Evolutionary conservation across 2,113 vertebrate species (phyloP).

Genomic region (Aspiorhynchus laticeps): DNA sequence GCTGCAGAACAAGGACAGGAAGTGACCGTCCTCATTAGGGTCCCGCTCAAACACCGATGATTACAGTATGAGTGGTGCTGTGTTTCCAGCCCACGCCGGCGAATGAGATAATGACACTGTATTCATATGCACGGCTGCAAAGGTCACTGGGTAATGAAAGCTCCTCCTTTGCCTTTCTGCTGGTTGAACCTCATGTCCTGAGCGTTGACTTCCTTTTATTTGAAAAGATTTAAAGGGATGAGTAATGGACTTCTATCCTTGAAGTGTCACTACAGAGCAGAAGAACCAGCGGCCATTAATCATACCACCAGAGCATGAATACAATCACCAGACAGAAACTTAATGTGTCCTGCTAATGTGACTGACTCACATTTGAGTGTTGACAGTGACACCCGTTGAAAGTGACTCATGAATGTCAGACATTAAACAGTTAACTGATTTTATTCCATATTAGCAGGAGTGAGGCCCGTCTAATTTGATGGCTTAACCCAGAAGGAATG

Average conservation of each 20-base stretch:
- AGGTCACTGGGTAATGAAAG: slow-evolving; percentile 48
- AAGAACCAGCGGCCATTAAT: slow-evolving; percentile 42
- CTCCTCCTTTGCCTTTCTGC: slow-evolving; percentile 42
- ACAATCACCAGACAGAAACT: slow-evolving; percentile 23
- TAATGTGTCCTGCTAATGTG: slow-evolving; percentile 22
- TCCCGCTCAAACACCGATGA: neutral
- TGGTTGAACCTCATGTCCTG: slow-evolving; percentile 32
- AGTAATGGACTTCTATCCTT: slow-evolving; percentile 42
- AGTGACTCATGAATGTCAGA: slow-evolving; percentile 23
- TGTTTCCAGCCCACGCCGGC: neutral
- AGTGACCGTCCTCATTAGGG: slow-evolving; percentile 28
- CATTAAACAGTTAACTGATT: slow-evolving; percentile 25
- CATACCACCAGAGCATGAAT: slow-evolving; percentile 18
- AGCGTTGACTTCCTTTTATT: slow-evolving; percentile 26
- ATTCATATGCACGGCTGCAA: slow-evolving; percentile 39
- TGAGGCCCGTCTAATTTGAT: slow-evolving; percentile 1
- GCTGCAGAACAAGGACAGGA: neutral
- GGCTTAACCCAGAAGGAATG: neutral
- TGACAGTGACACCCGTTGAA: slow-evolving; percentile 27
- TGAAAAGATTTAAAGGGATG: slow-evolving; percentile 47
- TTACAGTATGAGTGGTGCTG: slow-evolving; percentile 1
- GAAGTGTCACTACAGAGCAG: slow-evolving; percentile 27
- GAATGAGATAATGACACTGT: slow-evolving; percentile 42
- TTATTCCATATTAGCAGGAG: slow-evolving; percentile 9
- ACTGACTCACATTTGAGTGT: slow-evolving; percentile 27